Base-by-base conservation (phyloP, 1,140 invertebrate genomes). In the Globodera ellingtonae region DNA sequence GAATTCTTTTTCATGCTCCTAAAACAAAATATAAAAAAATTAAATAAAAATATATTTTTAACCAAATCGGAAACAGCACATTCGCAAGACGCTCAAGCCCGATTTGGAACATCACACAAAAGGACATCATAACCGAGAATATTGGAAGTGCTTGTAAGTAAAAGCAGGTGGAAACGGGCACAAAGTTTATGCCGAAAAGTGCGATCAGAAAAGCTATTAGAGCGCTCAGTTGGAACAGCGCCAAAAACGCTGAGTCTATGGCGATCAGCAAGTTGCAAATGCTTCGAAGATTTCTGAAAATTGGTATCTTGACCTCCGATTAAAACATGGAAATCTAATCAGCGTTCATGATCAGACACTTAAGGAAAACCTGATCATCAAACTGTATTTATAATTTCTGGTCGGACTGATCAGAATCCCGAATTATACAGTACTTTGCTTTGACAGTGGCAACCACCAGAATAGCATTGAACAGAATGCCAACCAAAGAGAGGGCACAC, bases 1-100 rank as follows among this genome's bases (percentile, higher is more conserved):
- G 13, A 65, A 65, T 15, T 15, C 21, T 3, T 2, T 65, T 65
- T 65, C 21, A 65, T 15, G 9, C 8, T 24, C 66, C 66, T 24
- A 69, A 69, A 24, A 69, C 8, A 24, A 21, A 44, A 24, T 18
- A 21, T 8, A 69, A 69, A 69, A 6, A 24, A 24, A 44, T 69
- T 69, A 9, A 69, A 15, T 24, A 10, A 44, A 69, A 69, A 69
- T 15, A 13, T 44, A 21, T 24, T 21, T 44, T 52, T 15, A 7
- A 69, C 66, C 66, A 69, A 69, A 69, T 69, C 9, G 66, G 66
- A 10, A 69, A n/a, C 21, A 69, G 66, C 8, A 69, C 35, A 44
- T 44, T 69, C 9, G 21, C 66, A 0, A 69, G 66, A 44, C 66
- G 66, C 0, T 69, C 66, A 21, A 69, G 66, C 6, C 66, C 66